phyloP scores from a whole-genome alignment of 1,140 invertebrate species.

The Drosophila santomea region DNA sequence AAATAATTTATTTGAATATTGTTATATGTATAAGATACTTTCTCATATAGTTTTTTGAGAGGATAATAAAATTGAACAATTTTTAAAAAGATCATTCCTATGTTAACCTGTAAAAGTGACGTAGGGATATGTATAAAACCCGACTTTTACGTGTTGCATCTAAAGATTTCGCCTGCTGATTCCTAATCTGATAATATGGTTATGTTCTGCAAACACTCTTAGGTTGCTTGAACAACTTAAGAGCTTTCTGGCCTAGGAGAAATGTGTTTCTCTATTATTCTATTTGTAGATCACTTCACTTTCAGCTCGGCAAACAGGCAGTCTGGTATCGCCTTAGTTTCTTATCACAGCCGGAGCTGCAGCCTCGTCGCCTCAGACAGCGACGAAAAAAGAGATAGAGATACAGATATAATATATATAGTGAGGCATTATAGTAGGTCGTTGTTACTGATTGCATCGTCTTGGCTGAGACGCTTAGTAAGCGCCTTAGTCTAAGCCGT shows the following conservation, averaged over 20 bases:
- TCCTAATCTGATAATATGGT: neutral
- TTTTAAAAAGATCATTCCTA: too few relatives aligned
- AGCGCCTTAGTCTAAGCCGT: conserved; percentile 55
- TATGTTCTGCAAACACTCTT: neutral
- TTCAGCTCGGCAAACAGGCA: conserved; percentile 60
- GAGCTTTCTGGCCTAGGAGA: neutral
- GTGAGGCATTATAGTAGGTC: conserved; percentile 55
- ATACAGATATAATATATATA: neutral
- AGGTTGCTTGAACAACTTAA: neutral
- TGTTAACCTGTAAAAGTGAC: too few relatives aligned
- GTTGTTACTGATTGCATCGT: conserved; percentile 45
- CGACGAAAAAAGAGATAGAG: neutral
- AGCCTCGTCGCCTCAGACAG: conserved; percentile 27
- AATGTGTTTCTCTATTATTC: conserved; percentile 8
- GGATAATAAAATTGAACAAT: too few relatives aligned
- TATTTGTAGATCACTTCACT: conserved; percentile 73
- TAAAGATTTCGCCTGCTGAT: neutral
- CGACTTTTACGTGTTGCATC: too few relatives aligned
- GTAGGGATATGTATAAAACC: too few relatives aligned
- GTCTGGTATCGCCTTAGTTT: conserved; percentile 33
- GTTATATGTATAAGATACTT: too few relatives aligned
- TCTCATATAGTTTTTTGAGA: too few relatives aligned
- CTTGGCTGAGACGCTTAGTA: conserved; percentile 28
- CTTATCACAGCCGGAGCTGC: conserved; percentile 63
- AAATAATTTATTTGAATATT: too few relatives aligned